These are phyloP conservation scores for Pipistrellus pygmaeus DNA, from an alignment of 2,797 vertebrate species.

Conservation along the genomic window DNA sequence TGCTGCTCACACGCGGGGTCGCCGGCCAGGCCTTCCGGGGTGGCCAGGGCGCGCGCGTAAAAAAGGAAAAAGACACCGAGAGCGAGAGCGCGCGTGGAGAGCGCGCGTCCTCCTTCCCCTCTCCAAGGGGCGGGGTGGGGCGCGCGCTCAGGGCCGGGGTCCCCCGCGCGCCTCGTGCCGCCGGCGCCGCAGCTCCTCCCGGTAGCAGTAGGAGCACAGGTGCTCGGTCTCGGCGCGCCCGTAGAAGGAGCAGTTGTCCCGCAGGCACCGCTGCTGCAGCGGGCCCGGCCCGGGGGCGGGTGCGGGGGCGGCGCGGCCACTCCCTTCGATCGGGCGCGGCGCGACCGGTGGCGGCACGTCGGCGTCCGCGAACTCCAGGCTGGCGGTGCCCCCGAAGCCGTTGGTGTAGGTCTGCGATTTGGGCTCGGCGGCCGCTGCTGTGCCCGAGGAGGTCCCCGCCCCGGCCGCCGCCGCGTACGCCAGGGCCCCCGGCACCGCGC, in stretches of 20 bases:
- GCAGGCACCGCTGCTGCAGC: slow-evolving; percentile 96
- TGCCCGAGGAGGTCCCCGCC: background rate
- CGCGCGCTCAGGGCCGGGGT: slow-evolving; percentile 92
- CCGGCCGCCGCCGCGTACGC: background rate
- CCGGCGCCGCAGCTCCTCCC: slow-evolving; percentile 97
- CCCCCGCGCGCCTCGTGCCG: slow-evolving; percentile 93
- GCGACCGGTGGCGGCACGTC: slow-evolving; percentile 88
- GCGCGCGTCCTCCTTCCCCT: background rate
- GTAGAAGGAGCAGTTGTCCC: slow-evolving; percentile 99
- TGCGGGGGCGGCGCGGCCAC: slow-evolving; percentile 75
- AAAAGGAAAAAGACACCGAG: too few species aligned
- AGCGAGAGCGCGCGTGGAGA: slow-evolving; percentile 63
- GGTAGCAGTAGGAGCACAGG: slow-evolving; percentile 99
- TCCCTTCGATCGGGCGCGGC: too few species aligned
- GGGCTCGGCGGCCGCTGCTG: slow-evolving; percentile 88
- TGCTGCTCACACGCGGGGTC: slow-evolving; percentile 71
- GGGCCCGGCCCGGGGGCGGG: slow-evolving; percentile 88
- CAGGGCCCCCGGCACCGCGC: slow-evolving; percentile 87
- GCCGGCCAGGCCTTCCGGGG: too few species aligned
- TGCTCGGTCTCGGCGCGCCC: slow-evolving; percentile 97
- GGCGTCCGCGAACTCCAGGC: slow-evolving; percentile 96
- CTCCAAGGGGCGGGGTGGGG: background rate
- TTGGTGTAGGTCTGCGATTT: slow-evolving; percentile 98
- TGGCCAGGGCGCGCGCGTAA: too few species aligned
- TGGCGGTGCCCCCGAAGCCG: slow-evolving; percentile 94